Evolutionary conservation across 2,888 invertebrate species (phyloP).

Genomic region (Drosophila mercatorum): DNA sequence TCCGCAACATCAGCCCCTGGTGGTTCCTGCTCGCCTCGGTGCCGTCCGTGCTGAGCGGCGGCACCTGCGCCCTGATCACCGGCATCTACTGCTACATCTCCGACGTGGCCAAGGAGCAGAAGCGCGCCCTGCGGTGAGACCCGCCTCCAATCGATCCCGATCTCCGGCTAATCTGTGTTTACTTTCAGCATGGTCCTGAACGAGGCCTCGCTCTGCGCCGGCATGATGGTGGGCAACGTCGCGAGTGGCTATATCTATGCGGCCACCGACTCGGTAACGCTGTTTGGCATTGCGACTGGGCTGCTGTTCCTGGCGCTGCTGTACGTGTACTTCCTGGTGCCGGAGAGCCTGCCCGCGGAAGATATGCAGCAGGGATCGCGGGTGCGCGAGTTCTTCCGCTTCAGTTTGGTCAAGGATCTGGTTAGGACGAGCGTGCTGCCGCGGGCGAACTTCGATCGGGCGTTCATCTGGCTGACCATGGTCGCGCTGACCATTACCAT

Average conservation of each 20-base stretch:
- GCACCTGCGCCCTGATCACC: conserved; percentile 87
- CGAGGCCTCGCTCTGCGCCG: conserved; percentile 87
- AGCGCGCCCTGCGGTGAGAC: conserved; percentile 80
- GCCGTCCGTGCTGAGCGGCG: conserved; percentile 88
- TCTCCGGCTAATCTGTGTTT: not conserved
- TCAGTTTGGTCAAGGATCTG: conserved; percentile 82
- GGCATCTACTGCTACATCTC: conserved; percentile 88
- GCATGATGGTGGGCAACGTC: conserved; percentile 87
- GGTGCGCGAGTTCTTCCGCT: conserved; percentile 83
- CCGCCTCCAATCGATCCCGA: not conserved
- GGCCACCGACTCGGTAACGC: conserved; percentile 74
- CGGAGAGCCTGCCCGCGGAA: conserved; percentile 80
- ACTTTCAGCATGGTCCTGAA: conserved; percentile 87
- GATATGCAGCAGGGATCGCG: conserved; percentile 77
- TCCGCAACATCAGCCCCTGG: conserved; percentile 82
- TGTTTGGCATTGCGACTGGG: conserved; percentile 77
- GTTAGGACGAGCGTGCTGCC: conserved; percentile 81
- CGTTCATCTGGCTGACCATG: conserved; percentile 84
- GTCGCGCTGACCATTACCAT: conserved; percentile 80
- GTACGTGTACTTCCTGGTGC: conserved; percentile 79
- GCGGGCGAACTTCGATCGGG: conserved; percentile 82
- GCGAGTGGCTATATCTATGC: conserved; percentile 87
- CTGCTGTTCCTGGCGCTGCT: conserved; percentile 73
- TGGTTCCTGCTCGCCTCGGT: conserved; percentile 86
- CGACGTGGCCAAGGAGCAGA: conserved; percentile 87